phyloP scores from a whole-genome alignment of 2,797 vertebrate genomes.

The Sarcophilus harrisii region DNA sequence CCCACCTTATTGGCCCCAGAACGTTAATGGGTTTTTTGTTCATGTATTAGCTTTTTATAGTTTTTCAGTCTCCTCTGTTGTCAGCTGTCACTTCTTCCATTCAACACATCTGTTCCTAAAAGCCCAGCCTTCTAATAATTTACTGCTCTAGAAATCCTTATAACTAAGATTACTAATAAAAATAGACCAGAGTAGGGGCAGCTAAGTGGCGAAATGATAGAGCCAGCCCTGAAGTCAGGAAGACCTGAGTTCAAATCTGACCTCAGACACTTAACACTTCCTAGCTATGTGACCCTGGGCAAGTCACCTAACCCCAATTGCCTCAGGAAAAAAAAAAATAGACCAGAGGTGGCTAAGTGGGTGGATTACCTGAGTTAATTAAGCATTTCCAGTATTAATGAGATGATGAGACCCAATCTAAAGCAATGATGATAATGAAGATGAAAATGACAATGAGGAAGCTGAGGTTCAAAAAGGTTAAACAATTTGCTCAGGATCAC shows the following conservation, averaged over 20 bases:
- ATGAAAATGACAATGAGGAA: background rate
- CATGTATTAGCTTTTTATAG: background rate
- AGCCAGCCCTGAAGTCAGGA: too few relatives aligned
- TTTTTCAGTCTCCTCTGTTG: conserved; percentile 16
- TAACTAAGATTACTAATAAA: background rate
- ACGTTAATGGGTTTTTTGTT: background rate
- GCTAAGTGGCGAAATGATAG: too few relatives aligned
- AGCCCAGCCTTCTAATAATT: conserved; percentile 1
- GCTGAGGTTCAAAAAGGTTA: background rate
- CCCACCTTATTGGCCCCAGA: background rate
- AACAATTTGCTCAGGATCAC: background rate
- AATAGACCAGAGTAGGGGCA: background rate
- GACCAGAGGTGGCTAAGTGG: background rate
- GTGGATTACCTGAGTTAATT: background rate
- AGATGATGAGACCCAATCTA: background rate
- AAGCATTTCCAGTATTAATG: background rate
- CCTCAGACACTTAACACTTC: too few relatives aligned
- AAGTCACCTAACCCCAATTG: too few relatives aligned
- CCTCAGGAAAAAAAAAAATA: too few relatives aligned
- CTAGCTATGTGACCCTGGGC: too few relatives aligned
- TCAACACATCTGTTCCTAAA: background rate
- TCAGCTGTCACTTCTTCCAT: background rate
- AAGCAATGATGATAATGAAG: background rate
- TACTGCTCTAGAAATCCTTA: background rate
- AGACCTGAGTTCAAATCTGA: too few relatives aligned